phyloP scores from a whole-genome alignment of 2,888 invertebrate species.

The Pachliopta kotzebuea region DNA sequence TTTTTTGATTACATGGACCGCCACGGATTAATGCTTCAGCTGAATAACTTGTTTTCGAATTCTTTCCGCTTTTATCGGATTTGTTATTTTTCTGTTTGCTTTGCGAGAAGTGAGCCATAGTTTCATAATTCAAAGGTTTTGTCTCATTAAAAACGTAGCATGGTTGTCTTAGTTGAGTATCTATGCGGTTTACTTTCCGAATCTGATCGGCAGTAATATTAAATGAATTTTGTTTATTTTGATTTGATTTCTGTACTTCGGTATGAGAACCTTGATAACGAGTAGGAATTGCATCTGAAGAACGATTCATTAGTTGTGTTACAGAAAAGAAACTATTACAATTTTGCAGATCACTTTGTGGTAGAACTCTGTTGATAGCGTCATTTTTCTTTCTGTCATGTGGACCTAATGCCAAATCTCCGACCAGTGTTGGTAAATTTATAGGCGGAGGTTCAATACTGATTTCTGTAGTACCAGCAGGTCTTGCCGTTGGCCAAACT shows the following conservation, averaged over 20 bases:
- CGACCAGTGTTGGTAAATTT: conserved; percentile 70
- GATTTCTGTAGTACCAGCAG: conserved; percentile 71
- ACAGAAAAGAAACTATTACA: conserved; percentile 73
- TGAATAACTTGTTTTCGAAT: conserved; percentile 70
- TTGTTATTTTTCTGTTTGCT: conserved; percentile 58
- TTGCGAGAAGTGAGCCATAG: conserved; percentile 54
- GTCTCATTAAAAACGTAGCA: conserved; percentile 64
- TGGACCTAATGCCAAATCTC: conserved; percentile 71
- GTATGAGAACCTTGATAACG: conserved; percentile 55
- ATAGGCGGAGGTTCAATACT: conserved; percentile 75
- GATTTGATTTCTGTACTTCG: conserved; percentile 42
- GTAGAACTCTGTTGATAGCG: conserved; percentile 45
- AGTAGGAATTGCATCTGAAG: conserved; percentile 59
- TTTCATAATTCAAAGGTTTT: conserved; percentile 60
- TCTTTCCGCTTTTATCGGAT: conserved; percentile 59
- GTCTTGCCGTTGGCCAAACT: conserved; percentile 68
- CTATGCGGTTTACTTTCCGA: conserved; percentile 58
- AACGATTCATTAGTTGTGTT: conserved; percentile 73
- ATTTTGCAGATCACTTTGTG: conserved; percentile 62
- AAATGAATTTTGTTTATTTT: conserved; percentile 54
- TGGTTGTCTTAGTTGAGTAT: conserved; percentile 57
- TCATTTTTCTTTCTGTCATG: conserved; percentile 72
- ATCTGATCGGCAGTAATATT: conserved; percentile 50
- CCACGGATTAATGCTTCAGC: conserved; percentile 70
- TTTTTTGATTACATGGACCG: conserved; percentile 62